phyloP scores from a whole-genome alignment of 1,140 invertebrate genomes.

The Eumeta japonica region DNA sequence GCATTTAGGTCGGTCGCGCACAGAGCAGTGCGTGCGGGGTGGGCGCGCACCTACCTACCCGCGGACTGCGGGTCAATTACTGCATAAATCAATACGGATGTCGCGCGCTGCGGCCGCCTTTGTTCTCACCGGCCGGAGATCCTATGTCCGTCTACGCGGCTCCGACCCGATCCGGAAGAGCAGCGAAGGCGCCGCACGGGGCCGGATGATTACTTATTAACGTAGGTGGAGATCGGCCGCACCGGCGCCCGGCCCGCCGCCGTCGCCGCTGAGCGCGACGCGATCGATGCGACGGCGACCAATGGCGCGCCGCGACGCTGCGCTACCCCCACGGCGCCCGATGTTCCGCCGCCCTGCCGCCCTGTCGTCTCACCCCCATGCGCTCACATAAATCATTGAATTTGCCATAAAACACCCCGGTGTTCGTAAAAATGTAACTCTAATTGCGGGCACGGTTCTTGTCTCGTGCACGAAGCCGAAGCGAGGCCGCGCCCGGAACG shows the following conservation, averaged over 20 bases:
- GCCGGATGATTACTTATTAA: constrained; percentile 58
- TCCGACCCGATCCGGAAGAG: constrained; percentile 50
- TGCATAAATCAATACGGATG: constrained; percentile 56
- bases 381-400: constrained; percentile 56
- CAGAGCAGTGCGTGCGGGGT: constrained; percentile 27
- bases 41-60: constrained; percentile 37
- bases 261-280: constrained; percentile 43
- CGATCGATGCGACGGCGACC: constrained; percentile 53
- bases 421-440: constrained; percentile 54
- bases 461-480: constrained; percentile 32
- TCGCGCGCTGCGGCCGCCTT: constrained; percentile 49
- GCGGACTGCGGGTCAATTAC: constrained; percentile 51
- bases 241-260: constrained; percentile 47
- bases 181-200: constrained; percentile 46
- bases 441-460: constrained; percentile 45
- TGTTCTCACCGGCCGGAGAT: constrained; percentile 49
- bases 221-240: constrained; percentile 54
- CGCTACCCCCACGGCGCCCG: constrained; percentile 31
- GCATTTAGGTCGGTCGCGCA: constrained; percentile 34
- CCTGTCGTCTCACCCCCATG: constrained; percentile 25
- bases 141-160: constrained; percentile 49
- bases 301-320: constrained; percentile 46
- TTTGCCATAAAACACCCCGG: constrained; percentile 53
- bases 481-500: constrained; percentile 9
- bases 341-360: constrained; percentile 10